A percentile compares a stretch with the other conserved stretches of the same genome.
These are phyloP conservation scores for Morone saxatilis DNA, from an alignment of 2,113 vertebrate genomes.

Conservation along the genomic window DNA sequence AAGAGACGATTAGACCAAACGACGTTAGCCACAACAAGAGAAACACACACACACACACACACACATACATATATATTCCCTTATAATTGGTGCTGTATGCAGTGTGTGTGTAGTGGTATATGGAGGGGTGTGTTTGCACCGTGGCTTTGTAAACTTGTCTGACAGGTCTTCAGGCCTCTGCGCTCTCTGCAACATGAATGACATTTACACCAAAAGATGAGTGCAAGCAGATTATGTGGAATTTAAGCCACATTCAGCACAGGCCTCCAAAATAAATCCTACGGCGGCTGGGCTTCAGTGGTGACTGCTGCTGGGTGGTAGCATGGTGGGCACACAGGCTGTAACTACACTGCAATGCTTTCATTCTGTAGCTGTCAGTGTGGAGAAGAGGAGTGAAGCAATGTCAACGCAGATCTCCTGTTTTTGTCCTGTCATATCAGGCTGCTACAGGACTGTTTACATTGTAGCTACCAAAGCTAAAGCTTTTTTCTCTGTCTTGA, in stretches of 20 bases:
- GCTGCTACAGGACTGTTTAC: background rate
- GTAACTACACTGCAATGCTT: background rate
- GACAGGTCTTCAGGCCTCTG: constrained; percentile 54
- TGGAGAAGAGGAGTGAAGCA: background rate
- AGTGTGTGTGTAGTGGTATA: background rate
- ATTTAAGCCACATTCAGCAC: constrained; percentile 59
- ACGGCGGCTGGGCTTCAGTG: constrained; percentile 21
- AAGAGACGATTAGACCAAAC: background rate
- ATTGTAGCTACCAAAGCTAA: background rate
- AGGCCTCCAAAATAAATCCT: constrained; percentile 63
- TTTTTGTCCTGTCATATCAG: background rate
- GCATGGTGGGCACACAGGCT: background rate
- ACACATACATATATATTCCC: no score
- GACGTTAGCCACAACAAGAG: background rate
- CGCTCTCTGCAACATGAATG: constrained; percentile 18
- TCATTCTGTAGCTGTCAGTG: background rate
- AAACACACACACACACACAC: background rate
- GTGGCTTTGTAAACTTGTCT: constrained; percentile 57
- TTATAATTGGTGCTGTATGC: background rate
- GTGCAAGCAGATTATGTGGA: constrained; percentile 65
- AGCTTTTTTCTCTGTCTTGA: background rate
- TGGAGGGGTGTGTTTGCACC: background rate
- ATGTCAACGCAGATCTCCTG: background rate
- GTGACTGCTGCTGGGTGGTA: background rate
- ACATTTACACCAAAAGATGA: constrained; percentile 54